These are phyloP conservation scores for Chionomys nivalis DNA, from an alignment of 2,113 vertebrate genomes.

Conservation along the genomic window DNA sequence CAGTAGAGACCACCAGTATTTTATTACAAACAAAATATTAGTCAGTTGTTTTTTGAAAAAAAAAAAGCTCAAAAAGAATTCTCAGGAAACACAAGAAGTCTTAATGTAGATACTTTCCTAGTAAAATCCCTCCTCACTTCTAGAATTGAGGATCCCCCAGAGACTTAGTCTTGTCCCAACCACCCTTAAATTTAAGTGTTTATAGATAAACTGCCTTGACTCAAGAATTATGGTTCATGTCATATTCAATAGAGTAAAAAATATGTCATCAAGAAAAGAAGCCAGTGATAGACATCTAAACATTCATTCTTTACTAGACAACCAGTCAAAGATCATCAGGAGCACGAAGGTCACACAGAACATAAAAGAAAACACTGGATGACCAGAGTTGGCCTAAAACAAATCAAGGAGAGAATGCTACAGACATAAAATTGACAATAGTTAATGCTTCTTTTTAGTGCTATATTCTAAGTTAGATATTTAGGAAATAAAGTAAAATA, in stretches of 20 bases:
- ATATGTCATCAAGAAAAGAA: not conserved
- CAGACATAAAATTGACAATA: not conserved
- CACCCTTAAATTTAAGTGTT: not conserved
- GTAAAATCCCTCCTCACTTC: not conserved
- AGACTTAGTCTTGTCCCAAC: not conserved
- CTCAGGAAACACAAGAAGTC: not conserved
- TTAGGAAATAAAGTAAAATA: slow-evolving; percentile 20
- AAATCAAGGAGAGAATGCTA: not conserved
- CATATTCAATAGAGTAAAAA: not conserved
- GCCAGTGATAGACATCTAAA: not conserved
- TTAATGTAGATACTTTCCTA: not conserved
- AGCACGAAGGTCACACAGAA: not conserved
- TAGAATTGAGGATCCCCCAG: not conserved
- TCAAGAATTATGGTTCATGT: not conserved
- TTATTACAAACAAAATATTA: not conserved
- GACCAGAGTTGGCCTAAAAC: not conserved
- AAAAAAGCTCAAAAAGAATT: not conserved
- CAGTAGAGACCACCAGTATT: not conserved
- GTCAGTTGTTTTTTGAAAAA: not conserved
- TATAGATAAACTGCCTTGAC: not conserved
- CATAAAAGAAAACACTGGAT: not conserved
- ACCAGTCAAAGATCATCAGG: not conserved
- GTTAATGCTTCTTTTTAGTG: not conserved
- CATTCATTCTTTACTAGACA: not conserved
- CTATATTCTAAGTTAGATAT: not conserved